Evolutionary conservation across 2,888 invertebrate species (phyloP).

Genomic region (Poecilobothrus nobilitatus): DNA sequence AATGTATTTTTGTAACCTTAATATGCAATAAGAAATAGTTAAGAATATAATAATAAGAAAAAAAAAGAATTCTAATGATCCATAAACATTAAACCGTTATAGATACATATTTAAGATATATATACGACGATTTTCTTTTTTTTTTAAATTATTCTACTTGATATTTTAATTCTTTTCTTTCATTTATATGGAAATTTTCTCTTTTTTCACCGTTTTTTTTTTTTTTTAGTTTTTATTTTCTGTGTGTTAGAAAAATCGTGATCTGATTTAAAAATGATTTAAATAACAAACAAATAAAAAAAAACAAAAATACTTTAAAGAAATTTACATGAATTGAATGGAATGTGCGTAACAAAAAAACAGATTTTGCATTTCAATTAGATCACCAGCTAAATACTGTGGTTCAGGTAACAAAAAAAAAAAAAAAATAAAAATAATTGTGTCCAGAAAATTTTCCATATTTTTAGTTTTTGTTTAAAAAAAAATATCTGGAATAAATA

Average conservation of each 20-base stretch:
- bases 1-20: too few species aligned
- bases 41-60: too few species aligned
- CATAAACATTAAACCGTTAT: not conserved
- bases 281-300: too few species aligned
- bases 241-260: not conserved
- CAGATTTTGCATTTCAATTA: not conserved
- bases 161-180: not conserved
- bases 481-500: not conserved
- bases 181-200: not conserved
- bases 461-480: not conserved
- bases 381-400: not conserved
- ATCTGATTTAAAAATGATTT: not conserved
- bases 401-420: not conserved
- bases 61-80: not conserved
- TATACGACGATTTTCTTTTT: not conserved
- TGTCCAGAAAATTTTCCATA: not conserved
- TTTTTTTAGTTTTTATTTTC: not conserved
- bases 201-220: not conserved
- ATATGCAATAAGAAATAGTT: too few species aligned
- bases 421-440: not conserved
- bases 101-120: not conserved
- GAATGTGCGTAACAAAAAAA: not conserved
- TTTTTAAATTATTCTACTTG: not conserved
- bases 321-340: not conserved
- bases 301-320: too few species aligned